Conservation (phyloP, 2,888 invertebrate species). For the Euphydryas editha region DNA sequence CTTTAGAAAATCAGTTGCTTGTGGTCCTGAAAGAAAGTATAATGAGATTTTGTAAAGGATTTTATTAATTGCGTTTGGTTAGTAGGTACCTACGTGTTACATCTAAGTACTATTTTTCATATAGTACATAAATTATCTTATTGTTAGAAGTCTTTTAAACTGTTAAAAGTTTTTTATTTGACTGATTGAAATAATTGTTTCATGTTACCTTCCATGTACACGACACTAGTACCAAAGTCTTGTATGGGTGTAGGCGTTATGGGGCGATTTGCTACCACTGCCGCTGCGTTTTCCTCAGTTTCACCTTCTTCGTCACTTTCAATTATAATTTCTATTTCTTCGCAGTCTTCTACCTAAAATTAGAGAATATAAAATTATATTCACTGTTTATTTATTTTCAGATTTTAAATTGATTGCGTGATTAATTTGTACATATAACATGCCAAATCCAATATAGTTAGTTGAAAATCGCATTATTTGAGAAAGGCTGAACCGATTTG, state of each 20-base stretch:
- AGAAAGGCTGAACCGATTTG: no score
- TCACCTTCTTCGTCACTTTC: slow-evolving; percentile 64
- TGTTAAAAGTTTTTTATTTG: no score
- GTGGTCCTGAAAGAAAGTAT: slow-evolving; percentile 58
- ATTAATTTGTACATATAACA: no score
- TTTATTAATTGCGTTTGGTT: no score
- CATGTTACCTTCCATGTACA: slow-evolving; percentile 68
- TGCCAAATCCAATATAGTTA: no score
- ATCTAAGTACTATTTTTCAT: no score
- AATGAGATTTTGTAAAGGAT: not conserved
- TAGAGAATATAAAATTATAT: not conserved
- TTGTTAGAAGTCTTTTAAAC: no score
- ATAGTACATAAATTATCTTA: no score
- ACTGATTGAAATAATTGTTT: not conserved
- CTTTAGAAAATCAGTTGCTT: slow-evolving; percentile 67
- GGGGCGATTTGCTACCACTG: slow-evolving; percentile 54
- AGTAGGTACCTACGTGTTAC: no score
- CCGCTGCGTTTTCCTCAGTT: slow-evolving; percentile 53
- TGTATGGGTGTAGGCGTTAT: slow-evolving; percentile 75
- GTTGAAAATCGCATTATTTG: no score
- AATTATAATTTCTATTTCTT: slow-evolving; percentile 74
- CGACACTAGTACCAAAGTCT: slow-evolving; percentile 71
- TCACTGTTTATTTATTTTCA: no score
- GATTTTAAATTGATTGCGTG: no score
- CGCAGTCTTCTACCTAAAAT: slow-evolving; percentile 76